A percentile compares a stretch with the other conserved stretches of the same genome.
Conservation (phyloP, 2,113 vertebrate species). For the Apteryx mantelli region DNA sequence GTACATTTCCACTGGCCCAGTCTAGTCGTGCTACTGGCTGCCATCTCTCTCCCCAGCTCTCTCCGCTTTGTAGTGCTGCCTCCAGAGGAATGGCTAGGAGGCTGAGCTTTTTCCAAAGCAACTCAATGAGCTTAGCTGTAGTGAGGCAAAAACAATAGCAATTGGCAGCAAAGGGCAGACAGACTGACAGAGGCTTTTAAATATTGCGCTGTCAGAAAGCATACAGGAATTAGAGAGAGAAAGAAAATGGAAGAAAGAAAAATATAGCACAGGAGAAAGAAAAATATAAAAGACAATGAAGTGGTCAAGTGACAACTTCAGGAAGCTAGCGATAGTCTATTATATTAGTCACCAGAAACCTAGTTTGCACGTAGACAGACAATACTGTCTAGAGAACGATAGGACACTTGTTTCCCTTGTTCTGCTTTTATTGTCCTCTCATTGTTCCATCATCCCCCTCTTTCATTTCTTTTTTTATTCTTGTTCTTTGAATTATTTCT, state of each 20-base stretch:
- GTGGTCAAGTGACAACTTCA: conserved; percentile 45
- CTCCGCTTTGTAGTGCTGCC: neutral
- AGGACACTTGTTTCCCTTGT: neutral
- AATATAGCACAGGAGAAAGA: neutral
- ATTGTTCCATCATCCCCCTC: neutral
- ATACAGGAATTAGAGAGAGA: neutral
- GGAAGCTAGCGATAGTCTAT: neutral
- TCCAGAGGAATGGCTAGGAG: neutral
- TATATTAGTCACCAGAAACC: neutral
- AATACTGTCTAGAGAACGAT: neutral
- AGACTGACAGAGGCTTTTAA: conserved; percentile 23
- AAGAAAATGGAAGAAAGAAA: conserved; percentile 12
- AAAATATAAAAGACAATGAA: conserved; percentile 33
- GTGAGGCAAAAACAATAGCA: neutral
- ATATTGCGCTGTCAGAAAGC: conserved; percentile 3
- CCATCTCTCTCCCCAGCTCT: neutral
- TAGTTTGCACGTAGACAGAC: neutral
- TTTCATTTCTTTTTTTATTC: neutral
- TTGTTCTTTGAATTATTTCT: conserved; percentile 6
- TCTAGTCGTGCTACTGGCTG: neutral
- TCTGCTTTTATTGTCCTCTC: neutral
- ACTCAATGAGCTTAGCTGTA: neutral
- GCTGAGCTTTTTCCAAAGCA: conserved; percentile 28
- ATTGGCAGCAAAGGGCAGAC: conserved; percentile 11
- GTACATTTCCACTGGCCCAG: neutral